phyloP scores from a whole-genome alignment of 1,140 invertebrate genomes.

The Apis florea region DNA sequence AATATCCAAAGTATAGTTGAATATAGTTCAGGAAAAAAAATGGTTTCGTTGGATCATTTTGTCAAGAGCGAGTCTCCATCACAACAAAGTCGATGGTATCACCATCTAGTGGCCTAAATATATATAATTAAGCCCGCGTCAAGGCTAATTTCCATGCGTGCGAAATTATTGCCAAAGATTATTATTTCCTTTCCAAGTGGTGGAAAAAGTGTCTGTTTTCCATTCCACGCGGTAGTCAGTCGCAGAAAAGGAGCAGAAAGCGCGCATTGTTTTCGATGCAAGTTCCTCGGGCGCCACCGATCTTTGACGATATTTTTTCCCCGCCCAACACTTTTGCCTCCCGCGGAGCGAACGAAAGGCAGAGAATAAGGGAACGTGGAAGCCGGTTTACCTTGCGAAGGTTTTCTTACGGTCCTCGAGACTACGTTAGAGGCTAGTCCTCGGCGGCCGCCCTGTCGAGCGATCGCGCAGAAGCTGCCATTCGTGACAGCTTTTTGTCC shows the following conservation, averaged over 20 bases:
- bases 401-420: conserved; percentile 67
- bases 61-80: no score
- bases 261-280: conserved; percentile 31
- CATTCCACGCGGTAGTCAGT: no score
- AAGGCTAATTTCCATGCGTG: background rate
- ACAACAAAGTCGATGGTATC: background rate
- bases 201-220: conserved; percentile 22
- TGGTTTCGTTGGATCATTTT: no score
- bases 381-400: conserved; percentile 76
- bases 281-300: conserved; percentile 15
- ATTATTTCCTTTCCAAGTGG: background rate
- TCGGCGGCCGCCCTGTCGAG: background rate
- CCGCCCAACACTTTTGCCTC: background rate
- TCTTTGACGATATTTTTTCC: conserved; percentile 11
- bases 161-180: background rate
- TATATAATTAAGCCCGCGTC: no score
- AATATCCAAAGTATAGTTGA: no score
- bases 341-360: conserved; percentile 27
- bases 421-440: background rate
- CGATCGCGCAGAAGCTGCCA: conserved; percentile 10
- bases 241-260: conserved; percentile 26
- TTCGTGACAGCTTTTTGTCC: conserved; percentile 20
- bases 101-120: background rate
- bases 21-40: no score
- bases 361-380: background rate